Evolutionary conservation across 2,797 vertebrate species (phyloP).

Genomic region (Sternotherus odoratus): DNA sequence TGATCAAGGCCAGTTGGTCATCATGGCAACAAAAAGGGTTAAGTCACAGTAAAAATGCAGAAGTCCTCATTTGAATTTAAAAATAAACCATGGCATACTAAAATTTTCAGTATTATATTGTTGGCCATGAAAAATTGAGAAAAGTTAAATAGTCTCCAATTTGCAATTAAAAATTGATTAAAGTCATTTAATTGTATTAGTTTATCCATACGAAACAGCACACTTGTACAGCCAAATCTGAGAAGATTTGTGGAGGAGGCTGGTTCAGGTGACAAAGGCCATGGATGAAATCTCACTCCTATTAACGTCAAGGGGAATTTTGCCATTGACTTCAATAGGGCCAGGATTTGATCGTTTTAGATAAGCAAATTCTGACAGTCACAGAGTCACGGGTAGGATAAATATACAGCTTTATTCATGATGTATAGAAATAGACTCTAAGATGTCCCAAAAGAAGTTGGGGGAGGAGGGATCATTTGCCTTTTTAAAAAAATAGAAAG

Average conservation of each 20-base stretch:
- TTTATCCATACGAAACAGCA: rapidly evolving
- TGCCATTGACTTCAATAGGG: rapidly evolving
- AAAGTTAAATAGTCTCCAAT: not conserved
- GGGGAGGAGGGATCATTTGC: not conserved
- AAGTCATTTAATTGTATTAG: no score
- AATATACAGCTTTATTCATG: rapidly evolving
- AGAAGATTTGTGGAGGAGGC: rapidly evolving
- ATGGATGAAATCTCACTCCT: rapidly evolving
- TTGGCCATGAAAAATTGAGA: not conserved
- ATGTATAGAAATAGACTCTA: not conserved
- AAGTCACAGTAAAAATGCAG: not conserved
- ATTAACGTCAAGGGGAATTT: not conserved
- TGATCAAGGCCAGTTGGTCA: no score
- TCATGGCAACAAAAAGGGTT: not conserved
- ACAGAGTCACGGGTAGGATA: rapidly evolving
- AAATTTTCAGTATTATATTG: not conserved
- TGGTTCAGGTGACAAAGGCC: not conserved
- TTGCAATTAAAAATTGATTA: no score
- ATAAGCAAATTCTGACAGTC: not conserved
- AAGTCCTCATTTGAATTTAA: rapidly evolving
- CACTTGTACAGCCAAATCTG: rapidly evolving
- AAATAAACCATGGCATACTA: rapidly evolving
- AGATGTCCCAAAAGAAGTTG: not conserved
- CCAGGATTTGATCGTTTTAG: not conserved
- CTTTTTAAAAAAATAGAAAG: not conserved